Conservation (phyloP, 2,888 invertebrate species). For the Eupithecia dodoneata region DNA sequence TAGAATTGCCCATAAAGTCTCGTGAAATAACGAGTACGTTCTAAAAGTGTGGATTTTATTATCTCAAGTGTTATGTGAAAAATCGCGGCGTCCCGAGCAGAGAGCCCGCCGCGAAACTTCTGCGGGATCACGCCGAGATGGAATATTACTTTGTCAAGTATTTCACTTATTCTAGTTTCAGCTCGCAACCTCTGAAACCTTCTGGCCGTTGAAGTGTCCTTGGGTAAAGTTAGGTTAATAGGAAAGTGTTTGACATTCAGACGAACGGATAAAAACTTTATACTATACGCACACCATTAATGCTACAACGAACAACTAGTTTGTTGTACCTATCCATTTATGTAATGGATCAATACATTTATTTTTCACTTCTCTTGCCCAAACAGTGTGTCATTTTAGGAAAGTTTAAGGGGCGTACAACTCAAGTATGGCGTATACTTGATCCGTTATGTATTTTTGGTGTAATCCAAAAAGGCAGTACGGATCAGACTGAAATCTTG, state of each 20-base stretch:
- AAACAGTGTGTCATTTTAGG: too few species aligned
- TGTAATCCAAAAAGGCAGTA: too few species aligned
- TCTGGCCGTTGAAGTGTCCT: not conserved
- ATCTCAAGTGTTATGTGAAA: conserved; percentile 67
- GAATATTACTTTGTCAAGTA: conserved; percentile 15
- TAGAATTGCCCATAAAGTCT: conserved; percentile 77
- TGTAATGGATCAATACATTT: too few species aligned
- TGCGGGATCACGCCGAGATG: conserved; percentile 2
- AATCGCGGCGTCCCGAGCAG: conserved; percentile 52
- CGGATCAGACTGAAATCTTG: too few species aligned
- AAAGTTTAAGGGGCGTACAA: too few species aligned
- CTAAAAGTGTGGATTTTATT: conserved; percentile 79
- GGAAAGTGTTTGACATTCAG: not conserved
- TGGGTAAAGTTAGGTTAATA: not conserved
- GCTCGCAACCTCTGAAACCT: not conserved
- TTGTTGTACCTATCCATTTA: too few species aligned
- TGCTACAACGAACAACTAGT: too few species aligned
- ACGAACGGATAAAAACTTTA: not conserved
- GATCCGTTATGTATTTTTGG: too few species aligned
- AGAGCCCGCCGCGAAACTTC: not conserved
- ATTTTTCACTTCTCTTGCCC: too few species aligned
- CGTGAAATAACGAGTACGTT: conserved; percentile 72
- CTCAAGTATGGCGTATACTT: too few species aligned
- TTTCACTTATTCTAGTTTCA: conserved; percentile 11
- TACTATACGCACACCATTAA: not conserved